Base-by-base conservation (phyloP, 1,140 invertebrate species). In the Diorhabda sublineata region DNA sequence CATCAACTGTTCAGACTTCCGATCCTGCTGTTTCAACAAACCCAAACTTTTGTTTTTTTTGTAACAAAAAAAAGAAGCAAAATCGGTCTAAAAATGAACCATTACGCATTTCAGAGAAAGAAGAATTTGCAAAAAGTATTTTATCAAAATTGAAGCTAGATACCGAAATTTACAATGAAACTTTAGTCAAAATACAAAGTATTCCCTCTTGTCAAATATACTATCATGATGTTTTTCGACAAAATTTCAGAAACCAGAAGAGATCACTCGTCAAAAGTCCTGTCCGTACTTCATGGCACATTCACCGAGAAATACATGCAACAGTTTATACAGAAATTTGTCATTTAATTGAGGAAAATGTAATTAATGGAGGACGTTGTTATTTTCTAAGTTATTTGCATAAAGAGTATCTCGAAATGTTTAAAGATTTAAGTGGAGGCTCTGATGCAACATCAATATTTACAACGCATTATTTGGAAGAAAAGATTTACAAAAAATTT, bases 271-370 rank as follows among this genome's bases (percentile, higher is more conserved):
- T 67, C 9, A 67, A 67, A 67, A 61, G 66, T 67, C 60, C 66
- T 43, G 66, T 67, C 45, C 66, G 66, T 67, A 67, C 66, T 61
- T 61, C 66, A 67, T 67, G 66, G 66, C 66, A 67, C 60, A 63
- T 67, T 45, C 61, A 58, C 41, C 66, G 66, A 63, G 66, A 67
- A 63, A 45, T 67, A 3, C 60, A 67, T 67, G 58, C 61, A 61
- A 67, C 66, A n/a, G 66, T 67, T 61, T 67, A 45, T 63, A 61
- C 61, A 60, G 66, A 67, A 67, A 67, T 67, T 26, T 61, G 58
- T 67, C 3, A n/a, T n/a, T 61, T 61, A 61, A 67, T 61, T 8
- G 58, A 67, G 59, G 65, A 66, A 44, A 66, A 66, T 66, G 56
- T 66, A 11, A 59, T 66, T 8, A 66, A 66, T n/a, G n/a, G 65